Percentiles rank a stretch among this genome's conserved stretches.
Evolutionary conservation across 2,888 invertebrate genomes (phyloP).

Genomic region (Hemaris fuciformis): DNA sequence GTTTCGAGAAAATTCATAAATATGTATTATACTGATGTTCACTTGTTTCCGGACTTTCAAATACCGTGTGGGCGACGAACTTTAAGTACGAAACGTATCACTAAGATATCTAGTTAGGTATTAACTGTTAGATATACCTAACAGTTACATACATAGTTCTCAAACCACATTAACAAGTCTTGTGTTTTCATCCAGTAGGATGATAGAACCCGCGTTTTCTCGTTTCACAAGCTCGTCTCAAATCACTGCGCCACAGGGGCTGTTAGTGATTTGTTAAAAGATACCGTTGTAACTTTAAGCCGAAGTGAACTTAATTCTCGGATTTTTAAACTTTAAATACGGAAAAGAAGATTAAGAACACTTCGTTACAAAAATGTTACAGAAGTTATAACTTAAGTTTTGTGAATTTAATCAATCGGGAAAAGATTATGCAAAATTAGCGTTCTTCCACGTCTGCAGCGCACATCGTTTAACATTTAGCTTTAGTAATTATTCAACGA

Average conservation of each 20-base stretch:
- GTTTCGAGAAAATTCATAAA: constrained; percentile 19
- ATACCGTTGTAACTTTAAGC: neutral
- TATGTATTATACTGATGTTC: constrained; percentile 14
- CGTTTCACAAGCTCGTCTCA: no score
- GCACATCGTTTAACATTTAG: constrained; percentile 39
- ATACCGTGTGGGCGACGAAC: neutral
- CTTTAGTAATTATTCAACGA: constrained; percentile 54
- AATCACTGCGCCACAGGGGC: no score
- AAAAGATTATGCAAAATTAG: constrained; percentile 23
- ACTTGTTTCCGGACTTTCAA: neutral
- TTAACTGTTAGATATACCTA: no score
- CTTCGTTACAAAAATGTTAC: neutral
- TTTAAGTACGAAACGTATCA: no score
- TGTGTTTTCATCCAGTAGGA: no score
- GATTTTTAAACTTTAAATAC: no score
- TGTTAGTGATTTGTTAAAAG: no score
- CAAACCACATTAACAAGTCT: no score
- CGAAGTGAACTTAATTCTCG: neutral
- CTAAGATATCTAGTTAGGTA: no score
- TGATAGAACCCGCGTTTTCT: no score
- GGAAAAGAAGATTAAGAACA: neutral
- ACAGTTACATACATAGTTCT: no score
- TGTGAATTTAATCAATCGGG: neutral
- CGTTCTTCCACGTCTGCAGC: constrained; percentile 34
- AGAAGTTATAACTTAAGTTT: neutral